Evolutionary conservation across 1,140 invertebrate species (phyloP), one percentile per base, ranked within the genome.

Genomic region (Diploscapter pachys): DNA sequence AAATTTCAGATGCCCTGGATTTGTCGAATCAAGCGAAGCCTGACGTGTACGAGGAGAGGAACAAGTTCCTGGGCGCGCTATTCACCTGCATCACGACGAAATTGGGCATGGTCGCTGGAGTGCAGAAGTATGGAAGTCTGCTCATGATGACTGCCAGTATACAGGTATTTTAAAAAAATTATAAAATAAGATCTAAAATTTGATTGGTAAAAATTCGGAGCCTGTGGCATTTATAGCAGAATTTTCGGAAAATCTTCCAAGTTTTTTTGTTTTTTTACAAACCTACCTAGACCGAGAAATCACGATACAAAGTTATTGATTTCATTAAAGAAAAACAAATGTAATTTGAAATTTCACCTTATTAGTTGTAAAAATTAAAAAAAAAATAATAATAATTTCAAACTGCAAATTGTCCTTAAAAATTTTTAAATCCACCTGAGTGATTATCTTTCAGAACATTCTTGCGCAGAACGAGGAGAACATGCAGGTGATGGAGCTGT

Each of bases 71-170:
- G 57, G 71, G 73, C 6, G 80, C 71, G 8, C 78, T 85, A 9
- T 85, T 85, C 64, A 73, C 84, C 13, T 56, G 83, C 11, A 80
- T 85, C 31, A 77, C 76, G 3, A 56, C 72, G 63, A 78, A 82
- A 68, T 65, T 78, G 11, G 81, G 81, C 3, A 70, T 82, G 6
- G 57, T 55, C 8, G 51, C 72, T 51, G 84, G 81, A 2, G 76
- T 79, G 48, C 84, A 85, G 61, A 83, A 83, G 73, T 85, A 85
- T 68, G 84, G 84, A 62, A 78, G 72, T n/a, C 57, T 85, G 54
- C 71, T 85, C 53, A 84, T 85, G 81, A 85, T 85, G 83, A 75
- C 82, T 49, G 77, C 81, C 8, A 81, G 81, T n/a, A 84, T 83
- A 59, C 82, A 83, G 81, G 83, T 83, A 72, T 54, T 9, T 65